Conservation (phyloP, 1,140 invertebrate genomes). For the Halesus radiatus region DNA sequence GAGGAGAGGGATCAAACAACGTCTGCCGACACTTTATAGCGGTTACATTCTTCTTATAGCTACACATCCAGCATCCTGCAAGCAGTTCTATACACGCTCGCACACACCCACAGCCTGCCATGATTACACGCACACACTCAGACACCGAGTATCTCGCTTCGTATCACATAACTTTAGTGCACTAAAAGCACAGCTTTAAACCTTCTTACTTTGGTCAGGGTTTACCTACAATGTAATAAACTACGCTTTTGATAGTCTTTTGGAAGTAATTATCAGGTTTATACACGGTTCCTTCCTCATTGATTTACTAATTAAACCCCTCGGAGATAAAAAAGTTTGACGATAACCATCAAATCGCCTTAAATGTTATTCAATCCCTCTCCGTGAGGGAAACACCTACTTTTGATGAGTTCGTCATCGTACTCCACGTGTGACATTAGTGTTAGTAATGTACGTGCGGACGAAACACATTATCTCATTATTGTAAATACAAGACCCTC, state of each 20-base stretch:
- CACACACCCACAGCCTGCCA: neutral
- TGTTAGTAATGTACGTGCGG: too few species aligned
- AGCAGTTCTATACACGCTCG: neutral
- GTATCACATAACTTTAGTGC: constrained; percentile 16
- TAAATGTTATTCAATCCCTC: too few species aligned
- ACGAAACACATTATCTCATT: too few species aligned
- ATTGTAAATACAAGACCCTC: too few species aligned
- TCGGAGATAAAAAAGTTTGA: too few species aligned
- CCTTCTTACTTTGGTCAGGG: neutral
- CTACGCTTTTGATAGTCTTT: neutral
- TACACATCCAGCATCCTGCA: constrained; percentile 4
- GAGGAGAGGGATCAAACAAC: constrained; percentile 51
- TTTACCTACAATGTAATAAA: neutral
- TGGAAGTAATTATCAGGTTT: neutral
- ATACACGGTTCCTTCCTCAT: neutral
- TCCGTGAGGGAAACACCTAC: too few species aligned
- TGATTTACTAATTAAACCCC: neutral
- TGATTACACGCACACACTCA: neutral
- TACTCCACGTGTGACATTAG: too few species aligned
- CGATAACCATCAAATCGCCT: too few species aligned
- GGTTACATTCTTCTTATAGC: constrained; percentile 53
- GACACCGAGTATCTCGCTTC: neutral
- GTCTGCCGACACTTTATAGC: constrained; percentile 52
- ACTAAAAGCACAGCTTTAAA: constrained; percentile 22
- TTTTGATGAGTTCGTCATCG: too few species aligned